Evolutionary conservation across 2,113 vertebrate genomes (phyloP).

Genomic region (Pteropus alecto): DNA sequence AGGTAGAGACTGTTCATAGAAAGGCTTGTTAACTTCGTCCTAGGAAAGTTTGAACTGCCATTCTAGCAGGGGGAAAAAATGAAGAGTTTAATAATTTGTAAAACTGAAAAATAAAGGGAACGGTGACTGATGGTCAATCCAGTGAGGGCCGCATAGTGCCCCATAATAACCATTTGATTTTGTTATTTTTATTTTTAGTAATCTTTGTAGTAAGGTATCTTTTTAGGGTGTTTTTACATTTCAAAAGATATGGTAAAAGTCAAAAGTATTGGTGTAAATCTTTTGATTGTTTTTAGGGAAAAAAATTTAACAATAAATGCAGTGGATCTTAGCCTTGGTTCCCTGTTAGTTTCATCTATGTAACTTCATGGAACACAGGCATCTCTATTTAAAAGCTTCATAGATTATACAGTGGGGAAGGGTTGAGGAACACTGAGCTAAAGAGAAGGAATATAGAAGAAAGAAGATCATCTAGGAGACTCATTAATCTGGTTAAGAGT

Average conservation of each 20-base stretch:
- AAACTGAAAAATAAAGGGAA: slow-evolving; percentile 26
- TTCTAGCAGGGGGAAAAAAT: not conserved
- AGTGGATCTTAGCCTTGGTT: not conserved
- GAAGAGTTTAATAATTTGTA: not conserved
- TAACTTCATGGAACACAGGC: not conserved
- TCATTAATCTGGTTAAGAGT: not conserved
- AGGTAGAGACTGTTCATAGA: not conserved
- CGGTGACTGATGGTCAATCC: not conserved
- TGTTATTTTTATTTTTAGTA: slow-evolving; percentile 22
- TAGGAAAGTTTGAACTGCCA: not conserved
- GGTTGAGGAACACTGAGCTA: not conserved
- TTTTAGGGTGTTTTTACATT: not conserved
- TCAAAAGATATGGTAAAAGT: not conserved
- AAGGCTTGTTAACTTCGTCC: not conserved
- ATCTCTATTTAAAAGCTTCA: not conserved
- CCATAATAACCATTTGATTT: slow-evolving; percentile 37
- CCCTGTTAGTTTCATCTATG: not conserved
- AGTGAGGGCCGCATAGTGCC: not conserved
- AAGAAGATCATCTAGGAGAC: not conserved
- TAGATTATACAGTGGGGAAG: not conserved
- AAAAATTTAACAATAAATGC: not conserved
- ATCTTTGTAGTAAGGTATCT: not conserved
- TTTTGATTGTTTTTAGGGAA: not conserved
- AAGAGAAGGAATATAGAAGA: not conserved
- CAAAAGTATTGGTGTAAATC: not conserved